Evolutionary conservation across 2,797 vertebrate genomes (phyloP).

Genomic region (Acrocephalus scirpaceus): DNA sequence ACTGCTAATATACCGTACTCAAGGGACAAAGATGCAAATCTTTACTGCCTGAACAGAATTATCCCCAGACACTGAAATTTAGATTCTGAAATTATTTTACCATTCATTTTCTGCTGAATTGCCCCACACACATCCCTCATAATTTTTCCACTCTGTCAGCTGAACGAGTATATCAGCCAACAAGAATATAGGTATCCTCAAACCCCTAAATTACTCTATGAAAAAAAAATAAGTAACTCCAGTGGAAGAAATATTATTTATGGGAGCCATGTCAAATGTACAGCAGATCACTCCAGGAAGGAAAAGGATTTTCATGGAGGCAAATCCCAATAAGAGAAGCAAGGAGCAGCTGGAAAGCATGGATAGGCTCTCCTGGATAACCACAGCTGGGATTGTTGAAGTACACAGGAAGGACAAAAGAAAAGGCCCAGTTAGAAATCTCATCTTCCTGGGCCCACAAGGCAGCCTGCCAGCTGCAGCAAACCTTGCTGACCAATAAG

Average conservation of each 20-base stretch:
- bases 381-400: not conserved
- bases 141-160: not conserved
- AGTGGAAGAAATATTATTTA: not conserved
- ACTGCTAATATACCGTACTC: not conserved
- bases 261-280: rapidly evolving
- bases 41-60: not conserved
- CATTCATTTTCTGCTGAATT: not conserved
- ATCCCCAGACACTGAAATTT: not conserved
- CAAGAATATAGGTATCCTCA: not conserved
- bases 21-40: not conserved
- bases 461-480: not conserved
- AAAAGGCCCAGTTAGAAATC: not conserved
- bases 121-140: rapidly evolving
- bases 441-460: not conserved
- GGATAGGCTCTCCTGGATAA: not conserved
- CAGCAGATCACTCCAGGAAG: not conserved
- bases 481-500: not conserved
- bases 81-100: not conserved
- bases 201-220: not conserved
- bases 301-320: not conserved
- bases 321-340: not conserved
- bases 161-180: not conserved
- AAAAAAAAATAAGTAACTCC: not conserved
- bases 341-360: not conserved
- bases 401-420: not conserved